Percentiles rank a stretch among this genome's conserved stretches.
These are phyloP conservation scores for Todus mexicanus DNA, from an alignment of 2,797 vertebrate genomes.

Conservation along the genomic window DNA sequence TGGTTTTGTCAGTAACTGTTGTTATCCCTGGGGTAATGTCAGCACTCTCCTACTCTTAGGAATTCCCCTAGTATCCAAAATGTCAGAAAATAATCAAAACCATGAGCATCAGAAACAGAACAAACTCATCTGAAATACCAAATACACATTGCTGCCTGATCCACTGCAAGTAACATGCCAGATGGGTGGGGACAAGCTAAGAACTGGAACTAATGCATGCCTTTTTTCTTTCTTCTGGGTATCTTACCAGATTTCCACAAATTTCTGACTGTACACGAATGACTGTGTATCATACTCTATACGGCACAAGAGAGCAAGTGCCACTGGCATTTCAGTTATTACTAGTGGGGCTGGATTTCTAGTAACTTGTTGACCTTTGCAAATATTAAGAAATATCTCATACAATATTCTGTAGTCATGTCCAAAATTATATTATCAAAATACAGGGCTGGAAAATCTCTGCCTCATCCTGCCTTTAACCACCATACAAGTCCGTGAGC, in stretches of 20 bases:
- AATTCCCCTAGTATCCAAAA: not conserved
- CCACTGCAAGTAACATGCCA: not conserved
- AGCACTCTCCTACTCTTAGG: not conserved
- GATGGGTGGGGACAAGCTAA: not conserved
- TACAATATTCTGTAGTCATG: not conserved
- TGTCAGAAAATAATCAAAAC: not conserved
- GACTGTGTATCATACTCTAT: not conserved
- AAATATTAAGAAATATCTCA: not conserved
- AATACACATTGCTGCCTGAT: not conserved
- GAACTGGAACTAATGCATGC: not conserved
- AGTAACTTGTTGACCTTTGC: not conserved
- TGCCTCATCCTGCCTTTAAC: not conserved
- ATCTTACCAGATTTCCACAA: not conserved
- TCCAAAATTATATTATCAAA: not conserved
- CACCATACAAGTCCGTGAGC: not conserved
- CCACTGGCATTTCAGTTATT: not conserved
- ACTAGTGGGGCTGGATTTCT: not conserved
- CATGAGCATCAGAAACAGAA: not conserved
- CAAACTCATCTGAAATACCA: not conserved
- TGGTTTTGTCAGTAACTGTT: slow-evolving; percentile 11
- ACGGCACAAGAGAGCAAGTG: not conserved
- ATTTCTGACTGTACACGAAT: not conserved
- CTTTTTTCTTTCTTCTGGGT: not conserved
- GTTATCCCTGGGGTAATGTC: not conserved
- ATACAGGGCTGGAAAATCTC: not conserved